These are phyloP conservation scores for Halocaridina rubra DNA, from an alignment of 2,888 invertebrate species.

Conservation along the genomic window DNA sequence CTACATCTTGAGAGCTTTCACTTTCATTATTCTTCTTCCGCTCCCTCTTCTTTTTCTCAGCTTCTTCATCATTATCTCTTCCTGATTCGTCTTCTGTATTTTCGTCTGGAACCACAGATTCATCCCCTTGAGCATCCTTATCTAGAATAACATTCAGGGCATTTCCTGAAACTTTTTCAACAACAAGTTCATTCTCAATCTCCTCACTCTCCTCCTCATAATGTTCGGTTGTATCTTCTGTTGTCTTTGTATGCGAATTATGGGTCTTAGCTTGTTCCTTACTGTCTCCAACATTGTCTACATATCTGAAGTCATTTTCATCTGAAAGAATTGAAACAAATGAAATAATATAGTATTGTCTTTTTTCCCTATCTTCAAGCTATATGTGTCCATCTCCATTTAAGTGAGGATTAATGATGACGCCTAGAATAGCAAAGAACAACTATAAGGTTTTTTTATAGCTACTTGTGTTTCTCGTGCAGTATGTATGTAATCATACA, in stretches of 20 bases:
- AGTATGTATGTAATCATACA: no score
- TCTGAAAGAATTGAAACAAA: no score
- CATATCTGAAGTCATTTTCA: not conserved
- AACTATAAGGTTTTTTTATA: no score
- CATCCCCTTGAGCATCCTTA: conserved; percentile 56
- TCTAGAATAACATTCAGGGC: conserved; percentile 40
- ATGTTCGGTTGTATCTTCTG: not conserved
- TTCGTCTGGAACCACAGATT: conserved; percentile 32
- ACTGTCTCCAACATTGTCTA: not conserved
- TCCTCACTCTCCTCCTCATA: not conserved
- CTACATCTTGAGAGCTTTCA: not conserved
- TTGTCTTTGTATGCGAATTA: not conserved
- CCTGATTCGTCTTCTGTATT: not conserved
- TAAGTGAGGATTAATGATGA: no score
- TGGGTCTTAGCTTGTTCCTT: not conserved
- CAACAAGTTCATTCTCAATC: conserved; percentile 30
- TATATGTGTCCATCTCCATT: no score
- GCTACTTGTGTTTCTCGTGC: no score
- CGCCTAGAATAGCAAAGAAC: no score
- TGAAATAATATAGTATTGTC: no score
- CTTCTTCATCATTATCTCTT: not conserved
- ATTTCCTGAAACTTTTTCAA: conserved; percentile 22
- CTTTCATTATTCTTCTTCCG: conserved; percentile 23
- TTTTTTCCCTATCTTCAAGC: no score
- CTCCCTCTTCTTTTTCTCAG: conserved; percentile 1